Conservation (phyloP, 2,888 invertebrate species). For the Diplolepis rosae region DNA sequence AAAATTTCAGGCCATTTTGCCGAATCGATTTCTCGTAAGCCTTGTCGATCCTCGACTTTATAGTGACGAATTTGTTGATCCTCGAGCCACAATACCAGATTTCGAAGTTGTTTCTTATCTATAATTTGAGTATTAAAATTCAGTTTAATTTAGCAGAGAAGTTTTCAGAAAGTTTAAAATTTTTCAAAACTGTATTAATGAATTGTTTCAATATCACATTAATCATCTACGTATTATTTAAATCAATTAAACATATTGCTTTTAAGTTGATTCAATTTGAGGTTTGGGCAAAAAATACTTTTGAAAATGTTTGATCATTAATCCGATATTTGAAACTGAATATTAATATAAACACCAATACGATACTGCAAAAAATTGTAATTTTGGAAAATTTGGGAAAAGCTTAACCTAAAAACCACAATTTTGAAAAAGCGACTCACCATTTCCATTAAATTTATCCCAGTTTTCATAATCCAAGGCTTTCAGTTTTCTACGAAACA, state of each 20-base stretch:
- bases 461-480: slow-evolving; percentile 87
- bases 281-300: too few species aligned
- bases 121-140: slow-evolving; percentile 40
- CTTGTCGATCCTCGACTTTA: slow-evolving; percentile 86
- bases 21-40: slow-evolving; percentile 81
- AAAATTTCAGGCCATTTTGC: slow-evolving; percentile 83
- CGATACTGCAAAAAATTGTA: not conserved
- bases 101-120: slow-evolving; percentile 89
- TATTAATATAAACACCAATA: too few species aligned
- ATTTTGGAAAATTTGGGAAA: not conserved
- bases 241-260: too few species aligned
- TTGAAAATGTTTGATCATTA: too few species aligned
- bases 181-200: too few species aligned
- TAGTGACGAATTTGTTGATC: slow-evolving; percentile 94
- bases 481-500: slow-evolving; percentile 86
- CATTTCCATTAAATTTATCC: slow-evolving; percentile 81
- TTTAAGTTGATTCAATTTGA: too few species aligned
- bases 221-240: too few species aligned
- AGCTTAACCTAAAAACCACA: not conserved
- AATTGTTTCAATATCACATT: too few species aligned
- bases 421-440: slow-evolving; percentile 74
- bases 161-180: too few species aligned
- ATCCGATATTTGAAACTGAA: too few species aligned
- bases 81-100: slow-evolving; percentile 92
- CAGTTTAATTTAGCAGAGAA: too few species aligned